Evolutionary conservation across 2,797 vertebrate genomes (phyloP).

Genomic region (Tragelaphus eurycerus): DNA sequence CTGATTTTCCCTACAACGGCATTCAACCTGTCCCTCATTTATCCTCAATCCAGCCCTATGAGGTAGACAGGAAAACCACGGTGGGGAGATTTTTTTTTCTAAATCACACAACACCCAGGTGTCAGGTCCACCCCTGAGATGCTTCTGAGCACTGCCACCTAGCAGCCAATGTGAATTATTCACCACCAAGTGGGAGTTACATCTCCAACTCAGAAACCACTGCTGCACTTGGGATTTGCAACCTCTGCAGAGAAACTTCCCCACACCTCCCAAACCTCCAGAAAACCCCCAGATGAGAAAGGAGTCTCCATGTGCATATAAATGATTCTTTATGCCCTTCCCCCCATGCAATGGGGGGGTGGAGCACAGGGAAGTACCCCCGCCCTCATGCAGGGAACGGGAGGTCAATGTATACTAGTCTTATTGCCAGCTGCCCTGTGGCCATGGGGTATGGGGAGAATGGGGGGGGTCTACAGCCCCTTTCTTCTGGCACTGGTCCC

Average conservation of each 20-base stretch:
- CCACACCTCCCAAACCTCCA: slow-evolving; percentile 40
- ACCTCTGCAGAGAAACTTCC: slow-evolving; percentile 49
- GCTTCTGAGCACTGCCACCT: slow-evolving; percentile 49
- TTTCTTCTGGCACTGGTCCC: slow-evolving; percentile 75
- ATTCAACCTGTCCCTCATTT: slow-evolving; percentile 44
- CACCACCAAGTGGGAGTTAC: slow-evolving; percentile 54
- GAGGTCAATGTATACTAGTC: slow-evolving; percentile 92
- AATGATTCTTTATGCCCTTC: slow-evolving; percentile 83
- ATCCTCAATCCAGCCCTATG: slow-evolving; percentile 53
- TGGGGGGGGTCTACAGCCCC: slow-evolving; percentile 64
- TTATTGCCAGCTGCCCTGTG: slow-evolving; percentile 92
- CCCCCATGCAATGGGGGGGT: slow-evolving; percentile 76
- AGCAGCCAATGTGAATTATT: slow-evolving; percentile 60
- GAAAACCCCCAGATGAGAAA: slow-evolving; percentile 75
- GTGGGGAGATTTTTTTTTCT: slow-evolving; percentile 9
- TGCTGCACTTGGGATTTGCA: slow-evolving; percentile 45
- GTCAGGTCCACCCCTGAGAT: slow-evolving; percentile 23
- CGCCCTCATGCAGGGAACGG: slow-evolving; percentile 91
- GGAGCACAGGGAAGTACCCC: slow-evolving; percentile 74
- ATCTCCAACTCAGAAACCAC: slow-evolving; percentile 41
- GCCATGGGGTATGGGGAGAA: slow-evolving; percentile 65
- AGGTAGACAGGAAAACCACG: slow-evolving; percentile 63
- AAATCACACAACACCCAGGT: slow-evolving; percentile 51
- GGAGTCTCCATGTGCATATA: slow-evolving; percentile 81
- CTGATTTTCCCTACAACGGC: slow-evolving; percentile 29